phyloP scores from a whole-genome alignment of 2,113 vertebrate genomes.

The Morphnarchus princeps region DNA sequence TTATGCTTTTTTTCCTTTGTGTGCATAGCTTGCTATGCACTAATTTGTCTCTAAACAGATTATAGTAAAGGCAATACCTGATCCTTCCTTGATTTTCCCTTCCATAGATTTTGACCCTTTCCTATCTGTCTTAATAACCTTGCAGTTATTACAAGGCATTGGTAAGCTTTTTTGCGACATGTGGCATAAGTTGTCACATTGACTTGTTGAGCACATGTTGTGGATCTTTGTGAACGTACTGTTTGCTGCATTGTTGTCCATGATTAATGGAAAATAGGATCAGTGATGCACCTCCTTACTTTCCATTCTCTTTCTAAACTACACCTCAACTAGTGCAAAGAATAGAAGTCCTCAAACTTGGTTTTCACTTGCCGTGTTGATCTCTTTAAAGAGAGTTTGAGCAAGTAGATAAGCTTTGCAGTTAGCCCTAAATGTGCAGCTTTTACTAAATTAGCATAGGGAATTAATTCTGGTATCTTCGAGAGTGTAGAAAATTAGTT shows the following conservation, averaged over 20 bases:
- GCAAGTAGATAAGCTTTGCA: neutral
- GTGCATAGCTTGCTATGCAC: neutral
- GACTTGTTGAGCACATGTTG: neutral
- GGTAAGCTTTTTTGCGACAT: neutral
- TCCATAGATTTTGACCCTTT: neutral
- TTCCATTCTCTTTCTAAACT: neutral
- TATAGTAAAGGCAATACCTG: neutral
- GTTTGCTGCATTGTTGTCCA: neutral
- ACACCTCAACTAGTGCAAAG: neutral
- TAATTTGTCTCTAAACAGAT: neutral
- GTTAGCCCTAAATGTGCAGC: neutral
- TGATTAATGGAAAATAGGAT: neutral
- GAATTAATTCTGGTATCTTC: neutral
- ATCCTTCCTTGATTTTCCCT: neutral
- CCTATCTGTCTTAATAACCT: neutral
- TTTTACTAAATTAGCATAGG: neutral
- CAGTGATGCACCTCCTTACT: neutral
- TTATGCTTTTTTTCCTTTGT: neutral
- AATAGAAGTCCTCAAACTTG: neutral
- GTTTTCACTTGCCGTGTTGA: neutral
- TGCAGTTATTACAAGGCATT: neutral
- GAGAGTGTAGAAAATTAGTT: neutral
- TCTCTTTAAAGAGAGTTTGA: neutral
- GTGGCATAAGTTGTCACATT: no score
- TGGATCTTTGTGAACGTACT: neutral